These are phyloP conservation scores for Rugalucina vietnamica DNA, from an alignment of 2,888 invertebrate species.

Conservation along the genomic window DNA sequence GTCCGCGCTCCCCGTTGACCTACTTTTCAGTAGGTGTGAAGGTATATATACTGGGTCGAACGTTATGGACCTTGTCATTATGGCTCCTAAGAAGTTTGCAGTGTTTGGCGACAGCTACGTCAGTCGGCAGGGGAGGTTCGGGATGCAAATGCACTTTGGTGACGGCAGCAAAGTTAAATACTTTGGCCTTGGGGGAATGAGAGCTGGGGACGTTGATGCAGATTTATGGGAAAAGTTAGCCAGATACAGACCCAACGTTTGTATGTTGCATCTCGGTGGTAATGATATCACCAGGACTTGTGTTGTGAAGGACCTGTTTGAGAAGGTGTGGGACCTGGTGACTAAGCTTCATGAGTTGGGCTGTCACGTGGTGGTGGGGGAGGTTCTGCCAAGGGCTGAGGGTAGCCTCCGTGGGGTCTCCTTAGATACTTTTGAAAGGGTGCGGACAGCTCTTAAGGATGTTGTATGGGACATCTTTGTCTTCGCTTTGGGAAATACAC, in stretches of 20 bases:
- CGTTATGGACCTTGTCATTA: too few relatives aligned
- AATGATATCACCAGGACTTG: not conserved
- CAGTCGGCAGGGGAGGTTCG: not conserved
- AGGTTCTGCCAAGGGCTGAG: not conserved
- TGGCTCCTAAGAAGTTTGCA: too few relatives aligned
- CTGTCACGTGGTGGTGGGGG: not conserved
- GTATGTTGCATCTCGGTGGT: not conserved
- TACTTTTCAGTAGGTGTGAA: not conserved
- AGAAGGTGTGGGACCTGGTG: not conserved
- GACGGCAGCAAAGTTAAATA: not conserved
- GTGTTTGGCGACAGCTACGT: not conserved
- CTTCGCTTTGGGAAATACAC: too few relatives aligned
- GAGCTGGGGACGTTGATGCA: not conserved
- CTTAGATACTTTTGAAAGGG: not conserved
- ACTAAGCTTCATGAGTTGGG: not conserved
- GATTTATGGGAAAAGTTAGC: not conserved
- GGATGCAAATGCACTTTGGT: not conserved
- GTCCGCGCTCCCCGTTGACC: not conserved
- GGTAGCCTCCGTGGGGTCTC: not conserved
- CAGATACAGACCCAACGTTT: not conserved
- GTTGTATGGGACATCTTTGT: too few relatives aligned
- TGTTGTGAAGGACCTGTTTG: not conserved
- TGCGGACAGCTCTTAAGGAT: not conserved
- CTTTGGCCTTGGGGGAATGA: not conserved
- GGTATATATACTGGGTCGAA: not conserved